These are phyloP conservation scores for Phrynocephalus guinanensis DNA, from an alignment of 2,797 vertebrate species.

Conservation along the genomic window DNA sequence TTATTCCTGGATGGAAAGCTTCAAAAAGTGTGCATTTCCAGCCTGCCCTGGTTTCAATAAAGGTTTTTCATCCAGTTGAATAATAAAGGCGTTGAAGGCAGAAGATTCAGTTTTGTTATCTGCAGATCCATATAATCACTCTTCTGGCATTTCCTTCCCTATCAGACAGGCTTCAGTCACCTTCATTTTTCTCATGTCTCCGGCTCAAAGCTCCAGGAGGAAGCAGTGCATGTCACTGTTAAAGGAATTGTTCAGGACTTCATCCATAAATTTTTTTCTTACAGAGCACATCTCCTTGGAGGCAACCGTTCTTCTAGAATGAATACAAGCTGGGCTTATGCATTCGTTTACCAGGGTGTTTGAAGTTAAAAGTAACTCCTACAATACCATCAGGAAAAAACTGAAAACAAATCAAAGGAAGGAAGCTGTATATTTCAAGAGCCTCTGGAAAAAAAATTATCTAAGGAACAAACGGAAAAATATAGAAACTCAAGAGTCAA, in stretches of 20 bases:
- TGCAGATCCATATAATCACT: constrained; percentile 51
- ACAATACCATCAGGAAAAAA: constrained; percentile 41
- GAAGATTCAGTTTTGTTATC: constrained; percentile 46
- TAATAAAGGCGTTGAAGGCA: constrained; percentile 56
- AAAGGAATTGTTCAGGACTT: constrained; percentile 68
- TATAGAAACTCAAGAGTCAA: constrained; percentile 8
- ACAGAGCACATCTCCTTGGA: constrained; percentile 60
- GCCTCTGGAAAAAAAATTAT: constrained; percentile 31
- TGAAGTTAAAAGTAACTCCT: constrained; percentile 57
- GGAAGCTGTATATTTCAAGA: constrained; percentile 25
- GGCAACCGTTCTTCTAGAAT: constrained; percentile 56
- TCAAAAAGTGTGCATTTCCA: constrained; percentile 34
- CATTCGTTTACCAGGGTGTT: constrained; percentile 55
- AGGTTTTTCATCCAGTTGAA: constrained; percentile 58
- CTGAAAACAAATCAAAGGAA: constrained; percentile 42
- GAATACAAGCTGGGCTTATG: constrained; percentile 32
- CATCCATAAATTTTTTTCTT: constrained; percentile 60
- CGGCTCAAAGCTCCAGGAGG: constrained; percentile 62
- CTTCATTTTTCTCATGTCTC: constrained; percentile 70
- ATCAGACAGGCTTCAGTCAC: constrained; percentile 70
- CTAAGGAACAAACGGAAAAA: constrained; percentile 8
- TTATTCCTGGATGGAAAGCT: constrained; percentile 30
- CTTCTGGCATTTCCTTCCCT: constrained; percentile 60
- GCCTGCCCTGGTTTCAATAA: constrained; percentile 49
- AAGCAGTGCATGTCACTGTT: constrained; percentile 53